These are phyloP conservation scores for Orius insidiosus DNA, from an alignment of 1,140 invertebrate genomes.

Conservation along the genomic window DNA sequence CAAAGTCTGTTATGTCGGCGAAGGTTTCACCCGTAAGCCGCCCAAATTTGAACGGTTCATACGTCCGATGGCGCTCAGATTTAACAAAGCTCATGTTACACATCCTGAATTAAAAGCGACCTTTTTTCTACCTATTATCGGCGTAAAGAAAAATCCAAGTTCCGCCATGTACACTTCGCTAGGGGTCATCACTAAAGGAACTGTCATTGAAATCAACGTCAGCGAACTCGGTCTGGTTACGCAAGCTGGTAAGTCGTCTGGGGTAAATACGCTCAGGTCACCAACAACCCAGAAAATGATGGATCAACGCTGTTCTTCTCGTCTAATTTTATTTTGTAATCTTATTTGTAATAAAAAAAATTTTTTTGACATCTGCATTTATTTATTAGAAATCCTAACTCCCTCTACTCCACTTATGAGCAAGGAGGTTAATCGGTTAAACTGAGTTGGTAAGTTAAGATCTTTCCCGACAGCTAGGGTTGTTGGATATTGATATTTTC, in stretches of 20 bases:
- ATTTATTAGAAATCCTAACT: too few species aligned
- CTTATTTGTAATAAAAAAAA: slow-evolving; percentile 3
- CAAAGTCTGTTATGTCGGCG: slow-evolving; percentile 95
- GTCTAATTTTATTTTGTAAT: slow-evolving; percentile 43
- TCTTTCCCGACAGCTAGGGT: too few species aligned
- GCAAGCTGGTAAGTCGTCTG: slow-evolving; percentile 96
- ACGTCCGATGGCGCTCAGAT: slow-evolving; percentile 88
- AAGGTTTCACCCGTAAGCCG: slow-evolving; percentile 96
- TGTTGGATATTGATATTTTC: too few species aligned
- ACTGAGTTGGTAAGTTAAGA: too few species aligned
- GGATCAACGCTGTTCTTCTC: slow-evolving; percentile 95
- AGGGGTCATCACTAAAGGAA: slow-evolving; percentile 98
- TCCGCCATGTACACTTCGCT: slow-evolving; percentile 92
- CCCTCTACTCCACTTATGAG: too few species aligned
- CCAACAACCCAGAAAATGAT: slow-evolving; percentile 99
- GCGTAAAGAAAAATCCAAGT: slow-evolving; percentile 98
- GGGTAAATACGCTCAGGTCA: slow-evolving; percentile 99
- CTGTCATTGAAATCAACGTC: slow-evolving; percentile 94
- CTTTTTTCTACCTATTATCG: slow-evolving; percentile 95
- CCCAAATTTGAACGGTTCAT: slow-evolving; percentile 99
- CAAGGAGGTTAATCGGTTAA: too few species aligned
- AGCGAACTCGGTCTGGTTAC: slow-evolving; percentile 97
- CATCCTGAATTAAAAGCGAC: slow-evolving; percentile 99
- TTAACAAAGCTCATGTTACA: slow-evolving; percentile 95
- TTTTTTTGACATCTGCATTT: too few species aligned